Percentiles rank a stretch among this genome's conserved stretches.
These are phyloP conservation scores for Brachystomella parvula DNA, from an alignment of 1,140 invertebrate genomes.

Conservation along the genomic window DNA sequence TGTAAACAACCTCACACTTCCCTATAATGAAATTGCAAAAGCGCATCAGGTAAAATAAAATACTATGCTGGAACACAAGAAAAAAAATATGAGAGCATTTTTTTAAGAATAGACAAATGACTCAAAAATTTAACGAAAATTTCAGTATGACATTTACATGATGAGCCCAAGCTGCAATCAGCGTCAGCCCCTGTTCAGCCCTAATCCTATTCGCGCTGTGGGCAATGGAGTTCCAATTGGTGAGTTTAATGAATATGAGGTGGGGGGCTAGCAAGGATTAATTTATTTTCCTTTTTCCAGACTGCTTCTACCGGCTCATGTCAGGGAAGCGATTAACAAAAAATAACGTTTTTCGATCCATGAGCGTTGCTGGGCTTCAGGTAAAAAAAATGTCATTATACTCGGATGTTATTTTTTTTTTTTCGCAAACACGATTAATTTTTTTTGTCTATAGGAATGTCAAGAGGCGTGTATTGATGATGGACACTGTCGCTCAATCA, in stretches of 20 bases:
- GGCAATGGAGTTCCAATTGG: slow-evolving; percentile 31
- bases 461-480: slow-evolving; percentile 36
- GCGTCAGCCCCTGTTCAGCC: slow-evolving; percentile 1
- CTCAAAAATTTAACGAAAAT: too few species aligned
- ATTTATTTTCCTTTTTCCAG: slow-evolving; percentile 16
- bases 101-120: too few species aligned
- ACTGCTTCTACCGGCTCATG: slow-evolving; percentile 38
- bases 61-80: too few species aligned
- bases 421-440: neutral
- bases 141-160: slow-evolving; percentile 33
- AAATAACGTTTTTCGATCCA: slow-evolving; percentile 25
- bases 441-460: slow-evolving; percentile 16
- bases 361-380: slow-evolving; percentile 29
- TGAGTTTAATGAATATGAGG: slow-evolving; percentile 2
- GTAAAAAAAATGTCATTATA: neutral
- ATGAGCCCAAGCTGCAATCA: slow-evolving; percentile 20
- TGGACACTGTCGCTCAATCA: slow-evolving; percentile 26
- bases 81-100: too few species aligned
- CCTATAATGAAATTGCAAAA: slow-evolving; percentile 26
- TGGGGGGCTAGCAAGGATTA: neutral
- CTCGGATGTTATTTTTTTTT: slow-evolving; percentile 11
- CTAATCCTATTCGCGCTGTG: neutral
- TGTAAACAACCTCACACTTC: slow-evolving; percentile 15
- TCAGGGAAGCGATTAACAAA: slow-evolving; percentile 31
- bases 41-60: slow-evolving; percentile 5